These are phyloP conservation scores for Pseudoips prasinana DNA, from an alignment of 2,888 invertebrate species.

Conservation along the genomic window DNA sequence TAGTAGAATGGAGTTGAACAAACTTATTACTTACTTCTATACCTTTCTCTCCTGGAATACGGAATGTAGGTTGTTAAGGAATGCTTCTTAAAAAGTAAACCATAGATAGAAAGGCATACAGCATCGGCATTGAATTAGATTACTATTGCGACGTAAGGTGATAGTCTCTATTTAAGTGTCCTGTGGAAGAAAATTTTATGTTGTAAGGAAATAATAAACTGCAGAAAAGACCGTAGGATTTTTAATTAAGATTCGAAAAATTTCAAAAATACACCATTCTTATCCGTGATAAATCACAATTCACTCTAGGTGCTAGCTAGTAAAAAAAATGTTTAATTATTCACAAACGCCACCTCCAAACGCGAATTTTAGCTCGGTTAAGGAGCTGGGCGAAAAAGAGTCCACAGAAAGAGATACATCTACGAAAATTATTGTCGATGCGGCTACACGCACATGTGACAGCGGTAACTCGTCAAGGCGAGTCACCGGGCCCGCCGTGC, in stretches of 20 bases:
- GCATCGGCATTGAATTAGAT: too few relatives aligned
- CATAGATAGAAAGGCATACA: too few relatives aligned
- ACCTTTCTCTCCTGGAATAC: too few relatives aligned
- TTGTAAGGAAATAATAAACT: constrained; percentile 11
- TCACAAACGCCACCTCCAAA: constrained; percentile 18
- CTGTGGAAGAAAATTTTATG: too few relatives aligned
- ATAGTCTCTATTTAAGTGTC: too few relatives aligned
- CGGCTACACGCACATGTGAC: constrained; percentile 18
- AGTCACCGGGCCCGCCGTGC: constrained; percentile 20
- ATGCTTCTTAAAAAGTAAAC: too few relatives aligned
- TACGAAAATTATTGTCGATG: constrained; percentile 70
- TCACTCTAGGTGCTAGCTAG: constrained; percentile 43
- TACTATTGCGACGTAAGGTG: too few relatives aligned
- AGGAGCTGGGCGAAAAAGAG: constrained; percentile 9
- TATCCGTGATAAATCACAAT: constrained; percentile 51
- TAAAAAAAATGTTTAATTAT: constrained; percentile 38
- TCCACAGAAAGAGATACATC: constrained; percentile 25
- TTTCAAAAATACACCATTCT: constrained; percentile 59
- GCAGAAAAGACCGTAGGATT: constrained; percentile 39
- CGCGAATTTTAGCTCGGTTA: constrained; percentile 5
- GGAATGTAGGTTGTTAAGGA: too few relatives aligned
- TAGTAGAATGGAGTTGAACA: too few relatives aligned
- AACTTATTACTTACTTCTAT: too few relatives aligned
- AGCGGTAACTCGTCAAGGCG: constrained; percentile 14
- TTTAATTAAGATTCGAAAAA: constrained; percentile 50